phyloP scores from a whole-genome alignment of 2,888 invertebrate genomes.

The Pristionchus entomophagus region DNA sequence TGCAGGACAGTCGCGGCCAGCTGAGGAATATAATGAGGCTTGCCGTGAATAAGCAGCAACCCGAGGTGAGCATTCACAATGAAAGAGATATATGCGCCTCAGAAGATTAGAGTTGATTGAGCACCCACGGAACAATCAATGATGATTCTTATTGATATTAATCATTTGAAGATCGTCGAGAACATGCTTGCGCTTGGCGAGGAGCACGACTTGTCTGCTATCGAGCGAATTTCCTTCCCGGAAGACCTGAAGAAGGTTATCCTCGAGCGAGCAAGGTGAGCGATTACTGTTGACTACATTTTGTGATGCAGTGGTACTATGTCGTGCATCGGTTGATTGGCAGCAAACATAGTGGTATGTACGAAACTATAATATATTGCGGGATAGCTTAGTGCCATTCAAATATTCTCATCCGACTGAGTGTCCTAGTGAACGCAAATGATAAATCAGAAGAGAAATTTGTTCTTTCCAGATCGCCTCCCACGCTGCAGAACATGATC shows the following conservation, averaged over 20 bases:
- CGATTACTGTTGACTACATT: background rate
- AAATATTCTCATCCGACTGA: no score
- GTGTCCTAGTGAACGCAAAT: no score
- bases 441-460: background rate
- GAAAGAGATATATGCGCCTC: no score
- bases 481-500: slow-evolving; percentile 62
- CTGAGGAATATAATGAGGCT: slow-evolving; percentile 67
- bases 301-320: no score
- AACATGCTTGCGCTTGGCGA: slow-evolving; percentile 63
- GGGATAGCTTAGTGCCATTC: no score
- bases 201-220: slow-evolving; percentile 61
- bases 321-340: no score
- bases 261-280: slow-evolving; percentile 56
- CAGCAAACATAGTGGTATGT: no score
- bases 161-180: slow-evolving; percentile 55
- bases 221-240: slow-evolving; percentile 65
- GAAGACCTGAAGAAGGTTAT: slow-evolving; percentile 59
- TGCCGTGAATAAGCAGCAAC: slow-evolving; percentile 60
- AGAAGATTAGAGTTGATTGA: background rate
- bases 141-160: no score
- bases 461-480: slow-evolving; percentile 61
- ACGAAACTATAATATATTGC: no score
- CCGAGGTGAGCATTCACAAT: slow-evolving; percentile 51
- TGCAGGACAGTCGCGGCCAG: slow-evolving; percentile 67
- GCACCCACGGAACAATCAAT: no score